Conservation (phyloP, 1,140 invertebrate genomes). For the Aphaenogaster floridana region DNA sequence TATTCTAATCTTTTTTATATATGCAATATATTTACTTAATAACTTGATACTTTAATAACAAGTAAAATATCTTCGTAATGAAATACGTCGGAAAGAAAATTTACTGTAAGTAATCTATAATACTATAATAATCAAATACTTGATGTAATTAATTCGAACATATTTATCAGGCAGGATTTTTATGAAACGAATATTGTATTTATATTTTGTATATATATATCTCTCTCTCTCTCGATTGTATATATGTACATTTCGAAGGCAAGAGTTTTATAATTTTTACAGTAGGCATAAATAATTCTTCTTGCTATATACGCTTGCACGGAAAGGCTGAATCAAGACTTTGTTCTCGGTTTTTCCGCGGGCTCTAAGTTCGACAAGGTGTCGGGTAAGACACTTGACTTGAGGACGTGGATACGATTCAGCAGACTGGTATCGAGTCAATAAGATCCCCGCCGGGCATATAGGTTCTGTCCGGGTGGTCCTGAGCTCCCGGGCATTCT, state of each 20-base stretch:
- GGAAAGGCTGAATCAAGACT: constrained; percentile 35
- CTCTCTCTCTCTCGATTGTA: too few relatives aligned
- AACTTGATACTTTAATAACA: not conserved
- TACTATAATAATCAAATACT: not conserved
- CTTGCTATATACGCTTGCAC: not conserved
- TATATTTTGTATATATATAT: not conserved
- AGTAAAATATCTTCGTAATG: not conserved
- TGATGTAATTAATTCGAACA: not conserved
- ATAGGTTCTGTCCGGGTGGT: constrained; percentile 83
- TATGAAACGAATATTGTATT: not conserved
- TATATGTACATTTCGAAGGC: not conserved
- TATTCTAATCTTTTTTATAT: not conserved
- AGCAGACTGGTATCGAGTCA: constrained; percentile 76
- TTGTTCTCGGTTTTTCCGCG: constrained; percentile 42
- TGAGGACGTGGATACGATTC: constrained; percentile 75
- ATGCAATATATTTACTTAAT: not conserved
- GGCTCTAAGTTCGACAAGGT: constrained; percentile 62
- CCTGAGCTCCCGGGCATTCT: constrained; percentile 73
- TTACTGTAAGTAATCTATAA: not conserved
- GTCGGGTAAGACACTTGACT: constrained; percentile 73
- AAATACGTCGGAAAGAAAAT: not conserved
- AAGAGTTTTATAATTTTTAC: not conserved
- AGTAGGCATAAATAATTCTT: not conserved
- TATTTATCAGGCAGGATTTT: constrained; percentile 3
- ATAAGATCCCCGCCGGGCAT: constrained; percentile 82